Evolutionary conservation across 2,888 invertebrate genomes (phyloP), one percentile per base, ranked within the genome.

Genomic region (Hymenopus coronatus): DNA sequence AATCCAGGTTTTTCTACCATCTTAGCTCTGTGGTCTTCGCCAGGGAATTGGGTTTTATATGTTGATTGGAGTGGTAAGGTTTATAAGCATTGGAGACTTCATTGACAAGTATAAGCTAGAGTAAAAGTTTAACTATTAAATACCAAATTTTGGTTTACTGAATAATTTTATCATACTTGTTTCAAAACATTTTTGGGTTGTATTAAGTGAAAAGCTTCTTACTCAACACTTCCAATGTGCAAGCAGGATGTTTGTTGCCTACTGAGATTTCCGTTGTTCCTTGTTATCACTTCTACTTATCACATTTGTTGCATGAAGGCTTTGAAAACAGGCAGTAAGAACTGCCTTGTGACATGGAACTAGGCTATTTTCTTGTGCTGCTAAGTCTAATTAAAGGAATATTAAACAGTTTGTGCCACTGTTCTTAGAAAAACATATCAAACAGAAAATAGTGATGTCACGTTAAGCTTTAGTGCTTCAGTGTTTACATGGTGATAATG

Each of bases 401-500:
- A 20, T 70, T 20, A 70, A 20, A 14, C 54, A 70, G 25, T 70
- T 40, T 70, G 54, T 70, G 8, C 3, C 20, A 70, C 25, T 70
- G 25, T 70, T 70, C 25, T 70, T 70, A 20, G 20, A 20, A 70
- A 25, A 70, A 20, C 20, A 70, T 70, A 70, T 25, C 14, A 25
- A 4, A 3, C 6, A 70, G 15, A 70, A 70, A 25, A 70, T 70
- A 20, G 25, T 70, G 25, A 70, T 70, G 54, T 25, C 54, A 70
- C 8, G 25, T 70, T 15, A 20, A 15, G 15, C 12, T 54, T 54
- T 54, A 70, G 54, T 70, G 54, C 15, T 20, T 40, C 40, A 20
- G 54, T 70, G 54, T 70, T 70, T 70, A 70, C 25, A 70, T 54
- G 84, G 27, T 70, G n/a, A 20, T 83, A 28, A 92, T 94, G 91